Conservation (phyloP, 2,113 vertebrate species). For the Arenaria interpres region DNA sequence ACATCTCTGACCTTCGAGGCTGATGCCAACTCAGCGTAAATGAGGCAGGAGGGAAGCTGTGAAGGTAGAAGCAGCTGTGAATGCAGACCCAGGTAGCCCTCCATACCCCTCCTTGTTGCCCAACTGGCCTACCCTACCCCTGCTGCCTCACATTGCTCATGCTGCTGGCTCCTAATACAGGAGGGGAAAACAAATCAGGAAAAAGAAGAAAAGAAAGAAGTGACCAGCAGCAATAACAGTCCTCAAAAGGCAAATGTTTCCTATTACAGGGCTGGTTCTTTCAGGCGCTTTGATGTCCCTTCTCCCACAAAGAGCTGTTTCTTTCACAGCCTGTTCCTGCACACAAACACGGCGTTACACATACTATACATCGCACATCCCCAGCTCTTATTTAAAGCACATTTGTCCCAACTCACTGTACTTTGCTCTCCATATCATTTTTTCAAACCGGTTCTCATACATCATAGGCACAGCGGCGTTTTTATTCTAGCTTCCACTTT, state of each 20-base stretch:
- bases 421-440: not conserved
- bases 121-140: not conserved
- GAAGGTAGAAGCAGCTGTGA: not conserved
- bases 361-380: not conserved
- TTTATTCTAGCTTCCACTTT: not conserved
- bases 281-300: constrained; percentile 15
- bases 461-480: not conserved
- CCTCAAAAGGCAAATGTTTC: constrained; percentile 25
- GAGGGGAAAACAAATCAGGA: not conserved
- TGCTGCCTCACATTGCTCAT: rapidly evolving
- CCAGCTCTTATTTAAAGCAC: constrained; percentile 17
- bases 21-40: not conserved
- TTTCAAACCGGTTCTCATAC: not conserved
- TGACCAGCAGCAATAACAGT: constrained; percentile 4
- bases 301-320: constrained; percentile 22
- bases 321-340: constrained; percentile 26
- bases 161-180: not conserved
- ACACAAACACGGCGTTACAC: not conserved
- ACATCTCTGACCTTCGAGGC: not conserved
- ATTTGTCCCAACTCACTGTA: not conserved
- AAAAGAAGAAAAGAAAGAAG: not conserved
- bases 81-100: not conserved
- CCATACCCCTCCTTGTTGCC: not conserved
- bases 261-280: not conserved
- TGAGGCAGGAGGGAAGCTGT: not conserved